Percentiles rank a stretch among this genome's conserved stretches.
Conservation (phyloP, 2,888 invertebrate species). For the Notocelia uddmanniana region DNA sequence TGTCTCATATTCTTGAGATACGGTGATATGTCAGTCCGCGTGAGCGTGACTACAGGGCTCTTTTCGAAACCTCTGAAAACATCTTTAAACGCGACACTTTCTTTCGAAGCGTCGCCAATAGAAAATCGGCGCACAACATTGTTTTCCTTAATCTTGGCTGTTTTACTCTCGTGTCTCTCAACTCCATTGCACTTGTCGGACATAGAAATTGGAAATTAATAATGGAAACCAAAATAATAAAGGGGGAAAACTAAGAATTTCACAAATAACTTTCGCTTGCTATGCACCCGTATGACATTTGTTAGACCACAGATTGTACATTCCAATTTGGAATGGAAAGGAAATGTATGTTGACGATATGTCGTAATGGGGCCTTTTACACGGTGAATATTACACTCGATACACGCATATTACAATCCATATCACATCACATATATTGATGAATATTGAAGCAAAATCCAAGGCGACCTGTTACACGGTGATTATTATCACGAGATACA, state of each 20-base stretch:
- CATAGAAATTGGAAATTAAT: slow-evolving; percentile 59
- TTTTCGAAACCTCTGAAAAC: slow-evolving; percentile 66
- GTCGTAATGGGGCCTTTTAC: too few species aligned
- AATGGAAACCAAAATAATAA: slow-evolving; percentile 63
- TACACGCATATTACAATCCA: too few species aligned
- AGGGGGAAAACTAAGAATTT: slow-evolving; percentile 58
- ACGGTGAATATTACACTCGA: too few species aligned
- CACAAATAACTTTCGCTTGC: slow-evolving; percentile 62
- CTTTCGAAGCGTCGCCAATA: slow-evolving; percentile 46
- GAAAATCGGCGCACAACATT: slow-evolving; percentile 44
- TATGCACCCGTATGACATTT: slow-evolving; percentile 48
- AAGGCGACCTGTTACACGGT: too few species aligned
- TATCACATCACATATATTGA: too few species aligned
- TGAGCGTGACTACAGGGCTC: slow-evolving; percentile 60
- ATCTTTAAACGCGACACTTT: slow-evolving; percentile 57
- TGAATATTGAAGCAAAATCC: too few species aligned
- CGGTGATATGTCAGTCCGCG: slow-evolving; percentile 65
- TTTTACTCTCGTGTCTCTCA: slow-evolving; percentile 48
- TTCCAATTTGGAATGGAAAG: background rate
- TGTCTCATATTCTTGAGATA: slow-evolving; percentile 53
- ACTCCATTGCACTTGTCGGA: slow-evolving; percentile 63
- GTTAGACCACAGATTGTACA: slow-evolving; percentile 7
- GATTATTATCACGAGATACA: too few species aligned
- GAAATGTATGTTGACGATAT: background rate
- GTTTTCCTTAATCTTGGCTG: slow-evolving; percentile 46